Evolutionary conservation across 2,888 invertebrate species (phyloP), one percentile per base, ranked within the genome.

Genomic region (Sinelater perroti): DNA sequence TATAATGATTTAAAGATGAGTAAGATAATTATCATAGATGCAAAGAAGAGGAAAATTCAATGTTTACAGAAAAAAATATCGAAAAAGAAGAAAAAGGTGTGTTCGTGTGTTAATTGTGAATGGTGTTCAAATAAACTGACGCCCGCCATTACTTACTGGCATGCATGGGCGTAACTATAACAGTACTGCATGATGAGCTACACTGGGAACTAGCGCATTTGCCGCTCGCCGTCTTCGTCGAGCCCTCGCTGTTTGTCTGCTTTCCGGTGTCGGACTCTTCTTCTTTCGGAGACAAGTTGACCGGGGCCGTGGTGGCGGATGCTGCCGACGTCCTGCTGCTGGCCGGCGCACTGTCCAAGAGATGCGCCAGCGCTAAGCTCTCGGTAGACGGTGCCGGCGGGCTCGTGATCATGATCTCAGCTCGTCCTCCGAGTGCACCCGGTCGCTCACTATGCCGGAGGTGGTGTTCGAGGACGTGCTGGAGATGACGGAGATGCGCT

Each of bases 391-490:
- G 90, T n/a, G 91, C 91, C 20, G 90, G 91, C 13, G 91, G 91
- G 40, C 88, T 86, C 65, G 89, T 90, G 58, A 90, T 90, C 89
- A 90, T 89, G 63, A 90, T 92, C 80, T 93, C 72, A 94, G 86
- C 78, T 95, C 96, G 75, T 96, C 96, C 80, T 95, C 91, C 51
- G 94, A 95, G 76, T 95, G 95, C 52, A 95, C 94, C 67, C 95
- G 87, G 77, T 97, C 97, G 76, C 96, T 95, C 36, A 96, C 95
- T 68, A 97, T 95, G 56, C 97, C 97, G 20, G 95, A 96, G 16
- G 97, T 97, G 30, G 96, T 97, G 74, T 95, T 96, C n/a, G 95
- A 96, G 71, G 95, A 95, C 31, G 95, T 93, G 71, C 91, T 92
- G 57, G 94, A 94, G 73, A 96, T 94, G 20, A 96, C 78, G 5